These are phyloP conservation scores for Triops cancriformis DNA, from an alignment of 1,140 invertebrate genomes.

Conservation along the genomic window DNA sequence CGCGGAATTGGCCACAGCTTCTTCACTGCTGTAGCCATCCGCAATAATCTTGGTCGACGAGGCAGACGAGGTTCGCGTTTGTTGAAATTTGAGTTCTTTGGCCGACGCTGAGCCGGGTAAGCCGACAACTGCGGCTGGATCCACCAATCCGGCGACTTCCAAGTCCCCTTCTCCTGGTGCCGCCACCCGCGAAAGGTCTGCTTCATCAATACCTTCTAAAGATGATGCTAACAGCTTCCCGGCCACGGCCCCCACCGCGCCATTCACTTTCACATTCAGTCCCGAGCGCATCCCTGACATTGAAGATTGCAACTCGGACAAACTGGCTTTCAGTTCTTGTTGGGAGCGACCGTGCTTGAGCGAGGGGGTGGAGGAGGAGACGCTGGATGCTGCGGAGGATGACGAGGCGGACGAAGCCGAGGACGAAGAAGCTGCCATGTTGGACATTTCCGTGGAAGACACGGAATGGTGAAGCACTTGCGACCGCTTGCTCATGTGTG, in stretches of 20 bases:
- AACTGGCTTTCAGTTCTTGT: constrained; percentile 55
- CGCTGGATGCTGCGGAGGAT: constrained; percentile 17
- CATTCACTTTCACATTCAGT: constrained; percentile 23
- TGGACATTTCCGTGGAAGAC: constrained; percentile 22
- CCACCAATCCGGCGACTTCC: constrained; percentile 35
- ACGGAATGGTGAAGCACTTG: constrained; percentile 27
- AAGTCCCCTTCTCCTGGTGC: constrained; percentile 23
- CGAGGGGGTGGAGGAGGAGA: background rate
- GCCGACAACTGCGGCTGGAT: background rate
- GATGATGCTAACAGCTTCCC: constrained; percentile 40
- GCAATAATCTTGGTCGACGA: constrained; percentile 59
- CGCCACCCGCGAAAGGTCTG: background rate
- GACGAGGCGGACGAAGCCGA: constrained; percentile 11
- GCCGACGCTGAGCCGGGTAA: background rate
- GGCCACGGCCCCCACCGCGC: constrained; percentile 2
- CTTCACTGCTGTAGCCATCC: constrained; percentile 71
- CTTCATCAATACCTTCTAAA: background rate
- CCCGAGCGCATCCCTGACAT: constrained; percentile 63
- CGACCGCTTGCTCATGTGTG: background rate
- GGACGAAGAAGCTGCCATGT: background rate
- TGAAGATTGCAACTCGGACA: constrained; percentile 62
- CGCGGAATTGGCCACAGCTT: constrained; percentile 58
- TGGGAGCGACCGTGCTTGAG: constrained; percentile 26
- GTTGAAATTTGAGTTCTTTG: constrained; percentile 62
- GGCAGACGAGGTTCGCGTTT: constrained; percentile 64